Conservation (phyloP, 2,797 vertebrate species). For the Sebastes taczanowskii region DNA sequence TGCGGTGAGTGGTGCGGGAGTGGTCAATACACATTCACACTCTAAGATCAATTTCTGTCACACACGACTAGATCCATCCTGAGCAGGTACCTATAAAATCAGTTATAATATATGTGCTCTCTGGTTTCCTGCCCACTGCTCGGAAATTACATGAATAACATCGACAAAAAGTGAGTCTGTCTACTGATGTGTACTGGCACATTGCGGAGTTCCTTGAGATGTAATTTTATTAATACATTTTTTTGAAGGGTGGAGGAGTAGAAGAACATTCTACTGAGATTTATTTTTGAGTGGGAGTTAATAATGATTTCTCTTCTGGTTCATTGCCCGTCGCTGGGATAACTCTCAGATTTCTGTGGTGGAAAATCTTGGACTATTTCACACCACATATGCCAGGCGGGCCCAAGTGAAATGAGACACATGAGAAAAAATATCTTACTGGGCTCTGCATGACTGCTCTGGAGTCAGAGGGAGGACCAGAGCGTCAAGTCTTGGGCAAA, state of each 20-base stretch:
- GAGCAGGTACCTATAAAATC: slow-evolving; percentile 8
- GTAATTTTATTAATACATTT: not conserved
- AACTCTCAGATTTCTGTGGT: slow-evolving; percentile 15
- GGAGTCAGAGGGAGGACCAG: slow-evolving; percentile 22
- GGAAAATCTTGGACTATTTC: slow-evolving; percentile 18
- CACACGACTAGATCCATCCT: not conserved
- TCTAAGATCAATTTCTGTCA: slow-evolving; percentile 11
- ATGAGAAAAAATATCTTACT: not conserved
- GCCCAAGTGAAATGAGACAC: slow-evolving; percentile 16
- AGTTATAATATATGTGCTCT: not conserved
- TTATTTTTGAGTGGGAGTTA: not conserved
- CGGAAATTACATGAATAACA: not conserved
- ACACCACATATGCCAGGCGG: slow-evolving; percentile 21
- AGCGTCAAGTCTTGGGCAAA: slow-evolving; percentile 19
- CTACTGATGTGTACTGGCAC: not conserved
- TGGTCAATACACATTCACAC: slow-evolving; percentile 12
- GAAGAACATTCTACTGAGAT: not conserved
- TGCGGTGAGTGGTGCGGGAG: not conserved
- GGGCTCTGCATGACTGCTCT: slow-evolving; percentile 29
- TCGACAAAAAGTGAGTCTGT: not conserved
- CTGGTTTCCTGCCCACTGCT: not conserved
- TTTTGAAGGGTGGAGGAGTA: not conserved
- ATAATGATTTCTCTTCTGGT: slow-evolving; percentile 19
- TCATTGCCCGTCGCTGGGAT: not conserved
- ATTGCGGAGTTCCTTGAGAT: not conserved